Evolutionary conservation across 53 echinoderm and acorn worm species (phyloP).

Genomic region (Paracentrotus lividus): DNA sequence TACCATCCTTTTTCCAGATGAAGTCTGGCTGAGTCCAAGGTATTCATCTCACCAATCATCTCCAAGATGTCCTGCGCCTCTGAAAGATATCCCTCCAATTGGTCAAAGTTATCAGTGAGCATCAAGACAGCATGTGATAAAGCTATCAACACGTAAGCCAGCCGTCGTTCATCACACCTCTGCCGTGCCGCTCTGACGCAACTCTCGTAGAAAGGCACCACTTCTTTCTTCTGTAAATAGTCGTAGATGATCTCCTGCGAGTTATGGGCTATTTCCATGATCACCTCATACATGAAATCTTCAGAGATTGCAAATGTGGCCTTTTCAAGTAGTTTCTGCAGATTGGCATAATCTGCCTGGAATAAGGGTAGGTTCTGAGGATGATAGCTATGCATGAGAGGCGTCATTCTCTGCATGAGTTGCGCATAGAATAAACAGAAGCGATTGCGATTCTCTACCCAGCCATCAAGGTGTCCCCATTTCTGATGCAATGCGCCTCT

Average conservation of each 20-base stretch:
- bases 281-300: slow-evolving; percentile 50
- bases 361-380: slow-evolving; percentile 2
- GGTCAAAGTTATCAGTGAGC: background rate
- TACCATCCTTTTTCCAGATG: slow-evolving; percentile 38
- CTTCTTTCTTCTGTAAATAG: slow-evolving; percentile 22
- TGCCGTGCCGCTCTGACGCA: slow-evolving; percentile 40
- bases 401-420: slow-evolving; percentile 37
- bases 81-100: background rate
- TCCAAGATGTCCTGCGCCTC: slow-evolving; percentile 53
- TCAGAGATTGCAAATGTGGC: slow-evolving; percentile 3
- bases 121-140: slow-evolving; percentile 31
- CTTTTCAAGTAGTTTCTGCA: slow-evolving; percentile 56
- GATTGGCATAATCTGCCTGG: slow-evolving; percentile 21
- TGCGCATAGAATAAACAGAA: slow-evolving; percentile 44
- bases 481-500: background rate
- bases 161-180: slow-evolving; percentile 26
- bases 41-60: slow-evolving; percentile 25
- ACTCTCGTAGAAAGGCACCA: slow-evolving; percentile 56
- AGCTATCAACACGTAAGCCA: slow-evolving; percentile 44
- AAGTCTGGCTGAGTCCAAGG: slow-evolving; percentile 24
- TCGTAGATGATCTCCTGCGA: slow-evolving; percentile 42
- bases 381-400: slow-evolving; percentile 10
- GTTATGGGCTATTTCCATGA: slow-evolving; percentile 22
- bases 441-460: slow-evolving; percentile 43
- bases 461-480: background rate